Evolutionary conservation across 2,888 invertebrate species (phyloP), one percentile per base, ranked within the genome.

Genomic region (Chrysomela aeneicollis): DNA sequence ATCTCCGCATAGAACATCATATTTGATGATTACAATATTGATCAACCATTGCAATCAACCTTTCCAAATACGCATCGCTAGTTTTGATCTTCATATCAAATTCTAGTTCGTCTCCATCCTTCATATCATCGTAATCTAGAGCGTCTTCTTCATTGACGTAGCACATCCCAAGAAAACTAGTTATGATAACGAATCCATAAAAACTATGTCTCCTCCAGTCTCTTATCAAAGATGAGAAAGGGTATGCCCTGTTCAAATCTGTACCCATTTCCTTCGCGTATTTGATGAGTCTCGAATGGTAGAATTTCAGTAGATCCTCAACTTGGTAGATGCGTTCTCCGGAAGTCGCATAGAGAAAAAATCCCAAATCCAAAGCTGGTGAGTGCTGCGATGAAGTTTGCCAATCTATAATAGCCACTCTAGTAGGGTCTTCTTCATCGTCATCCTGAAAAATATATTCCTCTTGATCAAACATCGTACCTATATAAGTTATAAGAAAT

Each of bases 201-300:
- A 64, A 59, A 1, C 60, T 55, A n/a, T 64, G 60, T 51, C 57
- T 64, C 21, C 49, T 32, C 64, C 64, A 64, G 15, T 64, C 55
- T 15, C 60, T 60, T 32, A 50, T 5, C 0, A 64, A 26, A 21
- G 30, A 32, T 8, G 49, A 19, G 55, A 55, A 51, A 1, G 64
- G 46, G 32, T 42, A 64, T 50, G 60, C 3, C 15, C 3, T 2
- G 5, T 55, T 51, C 1, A 51, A 37, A 32, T 64, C 32, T 21
- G 54, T 51, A 18, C 64, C 60, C n/a, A 60, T 32, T 30, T 64
- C 32, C 19, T n/a, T 22, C 9, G 60, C 22, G 32, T 32, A 60
- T 10, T 18, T n/a, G 0, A 46, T 18, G 18, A 60, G 26, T 55
- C 51, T 51, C 5, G 30, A 12, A 19, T 60, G 19, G 42, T 64